These are phyloP conservation scores for Atrina japonica DNA, from an alignment of 2,888 invertebrate genomes.

Conservation along the genomic window DNA sequence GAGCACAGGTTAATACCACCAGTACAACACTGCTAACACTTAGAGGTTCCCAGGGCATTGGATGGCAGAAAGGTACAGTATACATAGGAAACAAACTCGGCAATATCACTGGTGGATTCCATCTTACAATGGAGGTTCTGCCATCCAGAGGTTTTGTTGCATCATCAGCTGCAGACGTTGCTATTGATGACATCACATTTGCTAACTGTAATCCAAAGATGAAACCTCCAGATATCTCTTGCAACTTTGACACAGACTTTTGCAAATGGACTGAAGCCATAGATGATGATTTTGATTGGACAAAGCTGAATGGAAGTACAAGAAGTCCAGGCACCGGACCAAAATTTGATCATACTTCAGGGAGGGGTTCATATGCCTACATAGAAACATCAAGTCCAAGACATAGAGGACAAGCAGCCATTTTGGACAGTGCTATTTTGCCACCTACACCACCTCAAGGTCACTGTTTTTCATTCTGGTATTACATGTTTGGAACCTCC, in stretches of 20 bases:
- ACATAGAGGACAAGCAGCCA: constrained; percentile 83
- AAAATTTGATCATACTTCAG: constrained; percentile 63
- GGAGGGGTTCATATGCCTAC: constrained; percentile 68
- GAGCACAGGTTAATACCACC: constrained; percentile 50
- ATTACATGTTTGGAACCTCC: constrained; percentile 75
- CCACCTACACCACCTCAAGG: constrained; percentile 65
- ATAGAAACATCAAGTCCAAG: constrained; percentile 82
- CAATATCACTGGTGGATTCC: constrained; percentile 42
- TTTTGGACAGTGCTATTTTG: constrained; percentile 69
- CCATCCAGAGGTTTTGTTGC: constrained; percentile 53
- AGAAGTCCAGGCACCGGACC: constrained; percentile 73
- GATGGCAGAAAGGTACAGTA: constrained; percentile 61
- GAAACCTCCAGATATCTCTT: constrained; percentile 62
- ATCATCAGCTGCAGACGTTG: constrained; percentile 63
- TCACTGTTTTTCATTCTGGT: constrained; percentile 75
- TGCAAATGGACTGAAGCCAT: constrained; percentile 71
- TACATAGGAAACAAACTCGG: constrained; percentile 62
- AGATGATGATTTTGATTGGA: constrained; percentile 75
- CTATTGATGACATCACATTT: constrained; percentile 77
- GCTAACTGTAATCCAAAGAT: constrained; percentile 62
- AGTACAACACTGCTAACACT: constrained; percentile 41
- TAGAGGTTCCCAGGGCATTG: constrained; percentile 51
- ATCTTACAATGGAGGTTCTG: constrained; percentile 53
- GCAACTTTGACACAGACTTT: constrained; percentile 71
- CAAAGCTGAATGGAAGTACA: constrained; percentile 62